Evolutionary conservation across 2,888 invertebrate species (phyloP).

Genomic region (Eupithecia exiguata): DNA sequence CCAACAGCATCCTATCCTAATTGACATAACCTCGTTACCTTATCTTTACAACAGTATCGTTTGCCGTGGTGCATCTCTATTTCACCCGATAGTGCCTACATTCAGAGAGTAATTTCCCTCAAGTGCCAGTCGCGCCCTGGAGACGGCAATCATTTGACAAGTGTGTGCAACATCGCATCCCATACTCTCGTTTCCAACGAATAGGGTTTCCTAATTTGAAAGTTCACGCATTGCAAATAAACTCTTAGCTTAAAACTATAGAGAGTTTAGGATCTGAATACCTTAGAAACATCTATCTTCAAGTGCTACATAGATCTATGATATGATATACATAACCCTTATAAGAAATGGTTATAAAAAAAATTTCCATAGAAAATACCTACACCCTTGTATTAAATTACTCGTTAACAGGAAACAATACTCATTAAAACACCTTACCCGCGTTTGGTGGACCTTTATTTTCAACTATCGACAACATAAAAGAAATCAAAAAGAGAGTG

Average conservation of each 20-base stretch:
- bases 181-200: conserved; percentile 40
- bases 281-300: not conserved
- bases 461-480: conserved; percentile 44
- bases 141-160: conserved; percentile 65
- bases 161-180: conserved; percentile 57
- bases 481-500: conserved; percentile 60
- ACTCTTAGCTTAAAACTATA: not conserved
- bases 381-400: conserved; percentile 15
- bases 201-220: conserved; percentile 15
- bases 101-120: conserved; percentile 74
- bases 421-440: conserved; percentile 30
- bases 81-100: conserved; percentile 36
- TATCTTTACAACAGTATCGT: not conserved
- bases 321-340: not conserved
- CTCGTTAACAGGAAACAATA: conserved; percentile 25
- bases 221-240: not conserved
- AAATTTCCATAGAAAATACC: conserved; percentile 4
- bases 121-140: conserved; percentile 64
- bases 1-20: not conserved
- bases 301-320: not conserved
- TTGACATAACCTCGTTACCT: not conserved
- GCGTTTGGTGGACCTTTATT: conserved; percentile 24
- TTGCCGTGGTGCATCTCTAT: conserved; percentile 27
- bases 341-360: not conserved
- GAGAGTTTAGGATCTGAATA: not conserved